These are phyloP conservation scores for Loxodonta africana DNA, from an alignment of 2,113 vertebrate genomes.

Conservation along the genomic window DNA sequence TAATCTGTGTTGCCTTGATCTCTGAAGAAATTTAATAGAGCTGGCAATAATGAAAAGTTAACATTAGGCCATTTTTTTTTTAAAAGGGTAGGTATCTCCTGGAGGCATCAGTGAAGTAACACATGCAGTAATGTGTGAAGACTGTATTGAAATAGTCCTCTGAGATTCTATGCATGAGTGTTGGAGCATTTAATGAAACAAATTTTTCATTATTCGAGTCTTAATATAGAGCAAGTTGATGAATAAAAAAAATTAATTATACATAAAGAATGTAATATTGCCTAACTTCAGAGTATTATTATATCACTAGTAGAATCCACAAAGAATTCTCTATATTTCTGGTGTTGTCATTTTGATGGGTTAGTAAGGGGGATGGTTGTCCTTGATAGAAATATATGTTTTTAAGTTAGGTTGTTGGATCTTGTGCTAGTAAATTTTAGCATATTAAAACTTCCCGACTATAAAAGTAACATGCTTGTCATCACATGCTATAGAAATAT, in stretches of 20 bases:
- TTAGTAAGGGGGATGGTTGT: conserved; percentile 35
- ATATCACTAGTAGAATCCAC: background rate
- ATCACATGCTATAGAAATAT: background rate
- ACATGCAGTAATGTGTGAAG: background rate
- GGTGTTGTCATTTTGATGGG: background rate
- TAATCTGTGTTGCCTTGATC: conserved; percentile 29
- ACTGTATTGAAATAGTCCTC: conserved; percentile 68
- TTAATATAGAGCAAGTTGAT: conserved; percentile 53
- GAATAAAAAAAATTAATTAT: conserved; percentile 69
- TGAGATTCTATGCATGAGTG: background rate
- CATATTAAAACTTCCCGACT: conserved; percentile 34
- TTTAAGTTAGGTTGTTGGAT: background rate
- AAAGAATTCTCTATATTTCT: conserved; percentile 55
- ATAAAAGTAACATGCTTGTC: conserved; percentile 12
- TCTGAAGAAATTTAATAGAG: conserved; percentile 72
- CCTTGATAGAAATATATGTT: conserved; percentile 49
- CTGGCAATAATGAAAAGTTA: conserved; percentile 64
- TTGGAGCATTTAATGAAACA: conserved; percentile 46
- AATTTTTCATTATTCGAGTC: conserved; percentile 52
- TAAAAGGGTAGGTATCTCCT: conserved; percentile 31
- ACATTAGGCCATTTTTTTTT: background rate
- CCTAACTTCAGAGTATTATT: conserved; percentile 31
- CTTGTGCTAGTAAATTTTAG: conserved; percentile 6
- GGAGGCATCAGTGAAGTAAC: background rate
- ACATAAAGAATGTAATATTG: conserved; percentile 62